These are phyloP conservation scores for Aphrocallistes beatrix DNA, from an alignment of 37 sponge, comb jelly and placozoan species.

Conservation along the genomic window DNA sequence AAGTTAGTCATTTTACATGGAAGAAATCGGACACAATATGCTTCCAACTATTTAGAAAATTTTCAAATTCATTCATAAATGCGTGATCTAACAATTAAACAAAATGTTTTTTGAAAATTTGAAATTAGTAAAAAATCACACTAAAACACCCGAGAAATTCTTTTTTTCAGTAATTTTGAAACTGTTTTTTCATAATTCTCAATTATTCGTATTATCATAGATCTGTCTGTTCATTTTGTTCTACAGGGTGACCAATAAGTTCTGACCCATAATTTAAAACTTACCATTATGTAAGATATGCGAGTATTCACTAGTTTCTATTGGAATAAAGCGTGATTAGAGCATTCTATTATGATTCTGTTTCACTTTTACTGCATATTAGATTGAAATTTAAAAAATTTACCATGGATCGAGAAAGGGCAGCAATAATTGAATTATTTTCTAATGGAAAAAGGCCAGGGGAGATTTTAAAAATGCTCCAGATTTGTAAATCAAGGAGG, in stretches of 20 bases:
- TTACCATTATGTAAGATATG: too few relatives aligned
- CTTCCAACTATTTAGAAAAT: too few relatives aligned
- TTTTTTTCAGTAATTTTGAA: too few relatives aligned
- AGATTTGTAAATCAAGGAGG: neutral
- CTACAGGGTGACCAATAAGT: neutral
- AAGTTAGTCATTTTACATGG: too few relatives aligned
- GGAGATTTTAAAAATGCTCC: neutral
- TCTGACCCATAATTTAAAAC: neutral
- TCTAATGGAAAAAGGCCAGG: neutral
- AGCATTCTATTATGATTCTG: neutral
- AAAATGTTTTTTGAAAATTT: too few relatives aligned
- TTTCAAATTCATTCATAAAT: too few relatives aligned
- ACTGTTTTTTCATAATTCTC: neutral
- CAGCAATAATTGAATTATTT: neutral
- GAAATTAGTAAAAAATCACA: too few relatives aligned
- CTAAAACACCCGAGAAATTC: too few relatives aligned
- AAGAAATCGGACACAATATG: too few relatives aligned
- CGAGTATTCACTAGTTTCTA: neutral
- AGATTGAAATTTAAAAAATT: neutral
- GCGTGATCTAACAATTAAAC: too few relatives aligned
- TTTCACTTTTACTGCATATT: neutral
- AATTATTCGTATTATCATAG: neutral
- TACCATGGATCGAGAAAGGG: neutral
- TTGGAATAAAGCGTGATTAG: neutral
- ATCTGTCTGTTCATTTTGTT: neutral